A percentile compares a stretch with the other conserved stretches of the same genome.
Evolutionary conservation across 2,797 vertebrate species (phyloP).

Genomic region (Orientallactaga sibirica): DNA sequence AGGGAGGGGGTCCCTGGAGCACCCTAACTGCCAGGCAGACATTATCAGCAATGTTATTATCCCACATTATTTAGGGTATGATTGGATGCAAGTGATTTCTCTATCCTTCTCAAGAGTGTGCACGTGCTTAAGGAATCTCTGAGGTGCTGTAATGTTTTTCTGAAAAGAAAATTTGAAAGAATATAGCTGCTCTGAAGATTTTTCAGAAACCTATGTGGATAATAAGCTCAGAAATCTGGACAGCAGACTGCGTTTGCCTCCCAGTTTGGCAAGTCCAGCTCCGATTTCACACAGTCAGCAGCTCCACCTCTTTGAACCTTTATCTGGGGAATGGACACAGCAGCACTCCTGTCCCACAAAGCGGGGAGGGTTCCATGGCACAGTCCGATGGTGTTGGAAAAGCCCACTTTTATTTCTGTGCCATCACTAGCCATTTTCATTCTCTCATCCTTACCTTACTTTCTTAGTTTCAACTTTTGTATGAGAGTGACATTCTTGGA

Average conservation of each 20-base stretch:
- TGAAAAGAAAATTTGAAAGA: not conserved
- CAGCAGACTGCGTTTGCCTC: not conserved
- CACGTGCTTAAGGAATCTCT: not conserved
- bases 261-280: not conserved
- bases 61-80: not conserved
- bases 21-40: fast-evolving
- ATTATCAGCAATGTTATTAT: not conserved
- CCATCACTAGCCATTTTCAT: not conserved
- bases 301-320: not conserved
- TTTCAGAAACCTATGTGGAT: not conserved
- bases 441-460: too few species aligned
- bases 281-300: not conserved
- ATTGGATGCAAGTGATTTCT: fast-evolving
- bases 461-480: not conserved
- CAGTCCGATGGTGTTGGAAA: fast-evolving
- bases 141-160: not conserved
- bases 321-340: not conserved
- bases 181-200: not conserved
- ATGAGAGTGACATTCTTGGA: not conserved
- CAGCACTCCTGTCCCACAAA: too few species aligned
- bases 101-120: not conserved
- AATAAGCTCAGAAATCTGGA: not conserved
- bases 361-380: not conserved
- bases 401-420: not conserved
- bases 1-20: not conserved